phyloP scores from a whole-genome alignment of 2,797 vertebrate species.

The Mionectes olivaceus region DNA sequence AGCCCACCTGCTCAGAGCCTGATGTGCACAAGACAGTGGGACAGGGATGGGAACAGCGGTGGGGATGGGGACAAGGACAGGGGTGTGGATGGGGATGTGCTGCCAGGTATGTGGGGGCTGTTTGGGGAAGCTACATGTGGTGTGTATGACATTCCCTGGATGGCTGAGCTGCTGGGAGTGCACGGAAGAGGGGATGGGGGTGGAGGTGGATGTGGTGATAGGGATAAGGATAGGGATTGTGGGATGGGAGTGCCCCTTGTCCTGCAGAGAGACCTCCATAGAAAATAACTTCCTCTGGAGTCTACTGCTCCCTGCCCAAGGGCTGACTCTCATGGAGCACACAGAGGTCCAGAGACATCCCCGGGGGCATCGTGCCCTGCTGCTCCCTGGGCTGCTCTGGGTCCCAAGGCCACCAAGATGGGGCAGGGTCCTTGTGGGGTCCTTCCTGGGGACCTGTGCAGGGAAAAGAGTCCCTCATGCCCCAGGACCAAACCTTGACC shows the following conservation, averaged over 20 bases:
- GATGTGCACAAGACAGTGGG: accelerated
- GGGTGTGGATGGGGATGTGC: background rate
- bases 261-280: background rate
- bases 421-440: background rate
- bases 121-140: background rate
- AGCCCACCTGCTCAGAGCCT: background rate
- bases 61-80: background rate
- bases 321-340: accelerated
- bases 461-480: background rate
- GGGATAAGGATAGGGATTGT: background rate
- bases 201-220: background rate
- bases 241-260: background rate
- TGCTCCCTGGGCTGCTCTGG: background rate
- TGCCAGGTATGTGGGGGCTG: accelerated
- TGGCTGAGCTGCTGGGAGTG: background rate
- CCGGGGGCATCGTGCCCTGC: accelerated
- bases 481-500: accelerated
- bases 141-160: background rate
- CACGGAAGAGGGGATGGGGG: background rate
- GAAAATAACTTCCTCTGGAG: background rate
- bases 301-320: background rate
- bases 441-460: background rate
- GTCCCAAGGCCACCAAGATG: background rate
- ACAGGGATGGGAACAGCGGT: accelerated
- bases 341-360: background rate